Evolutionary conservation across 2,113 vertebrate species (phyloP).

Genomic region (Ovibos moschatus): DNA sequence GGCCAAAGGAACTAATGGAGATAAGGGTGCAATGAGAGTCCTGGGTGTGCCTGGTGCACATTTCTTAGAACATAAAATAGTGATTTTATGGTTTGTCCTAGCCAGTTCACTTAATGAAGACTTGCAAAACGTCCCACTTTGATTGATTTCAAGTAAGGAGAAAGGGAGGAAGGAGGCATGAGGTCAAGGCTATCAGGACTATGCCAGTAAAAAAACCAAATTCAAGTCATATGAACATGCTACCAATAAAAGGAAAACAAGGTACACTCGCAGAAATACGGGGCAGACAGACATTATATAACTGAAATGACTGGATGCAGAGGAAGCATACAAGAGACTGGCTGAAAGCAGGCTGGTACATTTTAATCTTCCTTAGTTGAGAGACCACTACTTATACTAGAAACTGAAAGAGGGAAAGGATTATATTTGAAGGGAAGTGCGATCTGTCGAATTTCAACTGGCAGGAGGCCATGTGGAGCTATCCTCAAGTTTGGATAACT

Average conservation of each 20-base stretch:
- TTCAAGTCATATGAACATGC: not conserved
- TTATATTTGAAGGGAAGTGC: not conserved
- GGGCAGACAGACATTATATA: not conserved
- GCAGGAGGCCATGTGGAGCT: not conserved
- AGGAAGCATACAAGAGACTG: not conserved
- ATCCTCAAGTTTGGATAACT: not conserved
- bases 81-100: not conserved
- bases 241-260: not conserved
- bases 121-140: not conserved
- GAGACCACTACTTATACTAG: not conserved
- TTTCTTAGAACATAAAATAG: not conserved
- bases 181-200: not conserved
- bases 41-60: not conserved
- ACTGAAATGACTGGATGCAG: not conserved
- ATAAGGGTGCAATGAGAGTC: not conserved
- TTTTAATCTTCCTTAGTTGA: not conserved
- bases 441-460: not conserved
- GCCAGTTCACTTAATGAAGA: not conserved
- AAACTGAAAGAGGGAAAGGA: not conserved
- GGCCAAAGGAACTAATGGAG: not conserved
- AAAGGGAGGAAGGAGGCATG: not conserved
- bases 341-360: not conserved
- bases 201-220: not conserved
- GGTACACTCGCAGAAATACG: not conserved
- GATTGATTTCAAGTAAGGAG: not conserved